phyloP scores from a whole-genome alignment of 2,113 vertebrate species.

The Aptenodytes forsteri region DNA sequence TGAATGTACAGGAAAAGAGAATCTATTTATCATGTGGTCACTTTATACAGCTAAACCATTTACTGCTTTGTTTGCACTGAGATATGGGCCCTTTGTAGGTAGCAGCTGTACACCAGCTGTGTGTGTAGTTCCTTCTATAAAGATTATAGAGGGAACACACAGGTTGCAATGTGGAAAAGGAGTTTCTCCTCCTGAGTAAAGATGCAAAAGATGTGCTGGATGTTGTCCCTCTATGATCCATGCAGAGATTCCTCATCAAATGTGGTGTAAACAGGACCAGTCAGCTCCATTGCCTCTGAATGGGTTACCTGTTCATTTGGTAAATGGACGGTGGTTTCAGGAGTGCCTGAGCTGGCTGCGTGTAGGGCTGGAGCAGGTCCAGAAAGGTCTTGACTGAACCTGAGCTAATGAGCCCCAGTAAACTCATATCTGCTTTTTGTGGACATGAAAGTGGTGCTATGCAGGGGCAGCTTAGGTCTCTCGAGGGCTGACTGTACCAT shows the following conservation, averaged over 20 bases:
- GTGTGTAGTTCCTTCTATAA: not conserved
- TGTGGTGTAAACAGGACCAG: not conserved
- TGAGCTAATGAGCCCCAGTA: not conserved
- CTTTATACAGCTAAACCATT: not conserved
- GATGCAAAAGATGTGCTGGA: not conserved
- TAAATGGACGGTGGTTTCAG: not conserved
- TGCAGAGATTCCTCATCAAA: not conserved
- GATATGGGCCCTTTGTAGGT: not conserved
- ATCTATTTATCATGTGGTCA: not conserved
- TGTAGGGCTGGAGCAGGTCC: not conserved
- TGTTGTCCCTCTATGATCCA: not conserved
- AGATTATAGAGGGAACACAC: not conserved
- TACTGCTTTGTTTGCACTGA: slow-evolving; percentile 8
- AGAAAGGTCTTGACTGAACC: not conserved
- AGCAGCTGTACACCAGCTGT: not conserved
- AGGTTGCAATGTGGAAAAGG: not conserved
- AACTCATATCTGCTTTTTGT: not conserved
- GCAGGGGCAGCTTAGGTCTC: not conserved
- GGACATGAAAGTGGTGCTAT: not conserved
- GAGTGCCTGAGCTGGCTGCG: not conserved
- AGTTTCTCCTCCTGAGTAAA: not conserved
- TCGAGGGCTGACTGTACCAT: fast-evolving
- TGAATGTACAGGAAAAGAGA: not conserved
- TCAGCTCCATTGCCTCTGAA: not conserved
- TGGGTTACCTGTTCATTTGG: not conserved